Evolutionary conservation across 2,888 invertebrate species (phyloP).

Genomic region (Leptogaster cylindrica): DNA sequence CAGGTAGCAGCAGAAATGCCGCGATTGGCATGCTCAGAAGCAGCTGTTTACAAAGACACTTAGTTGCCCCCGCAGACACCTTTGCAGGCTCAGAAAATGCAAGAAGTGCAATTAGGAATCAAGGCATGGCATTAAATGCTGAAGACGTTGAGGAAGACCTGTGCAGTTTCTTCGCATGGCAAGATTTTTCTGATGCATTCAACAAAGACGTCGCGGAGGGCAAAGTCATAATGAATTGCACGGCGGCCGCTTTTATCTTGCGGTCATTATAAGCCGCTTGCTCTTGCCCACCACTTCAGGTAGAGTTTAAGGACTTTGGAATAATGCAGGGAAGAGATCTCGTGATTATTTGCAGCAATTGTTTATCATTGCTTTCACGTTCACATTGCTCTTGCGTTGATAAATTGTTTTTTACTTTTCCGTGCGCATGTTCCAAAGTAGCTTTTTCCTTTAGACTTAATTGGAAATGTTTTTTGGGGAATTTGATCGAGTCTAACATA

Average conservation of each 20-base stretch:
- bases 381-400: slow-evolving; percentile 1
- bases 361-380: slow-evolving; percentile 9
- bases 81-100: not conserved
- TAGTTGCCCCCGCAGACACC: slow-evolving; percentile 32
- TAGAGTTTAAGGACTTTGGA: slow-evolving; percentile 13
- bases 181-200: slow-evolving; percentile 11
- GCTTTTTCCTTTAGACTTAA: slow-evolving; percentile 9
- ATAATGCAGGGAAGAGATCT: slow-evolving; percentile 13
- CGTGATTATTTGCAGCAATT: slow-evolving; percentile 3
- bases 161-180: slow-evolving; percentile 22
- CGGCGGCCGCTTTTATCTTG: slow-evolving; percentile 21
- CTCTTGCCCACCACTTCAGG: slow-evolving; percentile 8
- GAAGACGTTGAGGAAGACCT: slow-evolving; percentile 5
- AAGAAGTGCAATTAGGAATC: slow-evolving; percentile 28
- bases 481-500: no score
- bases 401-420: slow-evolving; percentile 19
- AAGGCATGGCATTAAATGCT: slow-evolving; percentile 9
- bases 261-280: slow-evolving; percentile 20
- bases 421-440: slow-evolving; percentile 13
- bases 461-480: no score
- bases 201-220: not conserved
- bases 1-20: not conserved
- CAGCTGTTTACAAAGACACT: slow-evolving; percentile 30
- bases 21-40: slow-evolving; percentile 7
- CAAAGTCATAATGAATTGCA: slow-evolving; percentile 19